Percentiles rank a stretch among this genome's conserved stretches.
Evolutionary conservation across 2,113 vertebrate species (phyloP).

Genomic region (Plecturocebus donacophilus): DNA sequence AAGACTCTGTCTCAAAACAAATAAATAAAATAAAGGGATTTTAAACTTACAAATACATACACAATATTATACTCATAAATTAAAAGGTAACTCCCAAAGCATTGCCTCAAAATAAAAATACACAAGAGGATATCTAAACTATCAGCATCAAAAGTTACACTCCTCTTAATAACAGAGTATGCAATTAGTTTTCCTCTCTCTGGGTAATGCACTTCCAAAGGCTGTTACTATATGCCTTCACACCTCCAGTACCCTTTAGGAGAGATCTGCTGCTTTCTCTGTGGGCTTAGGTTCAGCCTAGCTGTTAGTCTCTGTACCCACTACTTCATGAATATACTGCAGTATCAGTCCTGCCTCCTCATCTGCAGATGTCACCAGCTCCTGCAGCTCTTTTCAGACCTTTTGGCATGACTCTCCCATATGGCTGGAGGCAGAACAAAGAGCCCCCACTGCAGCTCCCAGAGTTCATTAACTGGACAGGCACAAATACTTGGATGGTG

Average conservation of each 20-base stretch:
- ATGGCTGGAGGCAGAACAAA: conserved; percentile 33
- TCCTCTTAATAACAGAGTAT: not conserved
- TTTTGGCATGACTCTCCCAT: not conserved
- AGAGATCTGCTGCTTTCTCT: not conserved
- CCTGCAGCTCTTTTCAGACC: not conserved
- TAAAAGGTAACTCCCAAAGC: not conserved
- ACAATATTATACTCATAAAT: not conserved
- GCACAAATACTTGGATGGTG: not conserved
- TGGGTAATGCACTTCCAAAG: not conserved
- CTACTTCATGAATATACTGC: not conserved
- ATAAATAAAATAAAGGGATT: not conserved
- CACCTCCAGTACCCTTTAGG: not conserved
- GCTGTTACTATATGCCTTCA: too few species aligned
- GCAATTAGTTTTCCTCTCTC: not conserved
- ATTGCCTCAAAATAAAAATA: not conserved
- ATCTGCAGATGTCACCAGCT: not conserved
- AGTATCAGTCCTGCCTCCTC: not conserved
- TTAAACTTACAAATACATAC: not conserved
- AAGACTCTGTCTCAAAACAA: too few species aligned
- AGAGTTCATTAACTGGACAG: not conserved
- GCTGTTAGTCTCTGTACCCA: not conserved
- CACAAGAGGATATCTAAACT: not conserved
- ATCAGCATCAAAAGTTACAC: not conserved
- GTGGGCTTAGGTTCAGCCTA: not conserved
- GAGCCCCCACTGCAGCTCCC: not conserved